Evolutionary conservation across 37 sponge, comb jelly and placozoan genomes (phyloP), one percentile per base, ranked within the genome.

Genomic region (Bolinopsis microptera): DNA sequence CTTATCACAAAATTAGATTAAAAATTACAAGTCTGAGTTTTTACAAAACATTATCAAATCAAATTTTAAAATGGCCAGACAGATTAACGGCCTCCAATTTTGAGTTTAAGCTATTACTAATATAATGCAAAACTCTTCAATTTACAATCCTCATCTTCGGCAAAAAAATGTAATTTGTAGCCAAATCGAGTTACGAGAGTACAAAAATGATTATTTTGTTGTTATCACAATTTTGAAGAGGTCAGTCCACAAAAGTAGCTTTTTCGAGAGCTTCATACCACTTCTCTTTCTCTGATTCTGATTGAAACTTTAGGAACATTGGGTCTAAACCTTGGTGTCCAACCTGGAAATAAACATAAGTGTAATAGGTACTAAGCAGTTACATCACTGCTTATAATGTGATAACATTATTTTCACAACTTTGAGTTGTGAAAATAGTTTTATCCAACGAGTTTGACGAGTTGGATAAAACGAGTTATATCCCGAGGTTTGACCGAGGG

Each of bases 281-380:
- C 90, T 48, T 40, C 27, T 86, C 90, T 26, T 86, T 86, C 2
- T 86, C 90, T 24, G 61, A 30, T 3, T 86, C 90, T 13, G 61
- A 24, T 22, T 35, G 41, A 30, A 86, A 86, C 27, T 39, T 86
- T 38, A 86, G 90, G 61, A 41, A 86, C 61, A 39, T 23, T 0
- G 90, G 90, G 28, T 41, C 90, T 8, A 86, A 3, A 8, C 36
- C 36, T 3, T 26, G 41, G 28, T 86, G 90, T 24, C 80, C 80
- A 36, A 77, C 80, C 80, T 77, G 80, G 0, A 77, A 77, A 35
- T 34, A 67, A 18, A 67, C n/a, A n/a, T n/a, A n/a, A n/a, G n/a
- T n/a, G n/a, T n/a, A n/a, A n/a, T n/a, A n/a, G n/a, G n/a, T n/a
- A n/a, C n/a, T n/a, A n/a, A n/a, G n/a, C n/a, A n/a, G n/a, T n/a